These are phyloP conservation scores for Mustela lutreola DNA, from an alignment of 2,113 vertebrate genomes.

Conservation along the genomic window DNA sequence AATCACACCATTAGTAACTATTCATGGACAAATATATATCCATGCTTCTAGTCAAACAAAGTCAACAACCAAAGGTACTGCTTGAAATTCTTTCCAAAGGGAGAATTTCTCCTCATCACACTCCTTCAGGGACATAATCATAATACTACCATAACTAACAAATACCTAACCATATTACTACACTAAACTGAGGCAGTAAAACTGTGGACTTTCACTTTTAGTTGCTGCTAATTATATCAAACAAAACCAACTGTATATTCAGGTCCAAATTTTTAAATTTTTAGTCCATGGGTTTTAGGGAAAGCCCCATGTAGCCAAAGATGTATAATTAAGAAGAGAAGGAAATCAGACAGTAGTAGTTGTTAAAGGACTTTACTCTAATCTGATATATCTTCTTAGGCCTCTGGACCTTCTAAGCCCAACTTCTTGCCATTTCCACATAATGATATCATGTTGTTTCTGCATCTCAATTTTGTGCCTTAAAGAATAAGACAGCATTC, in stretches of 20 bases:
- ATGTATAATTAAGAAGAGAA: background rate
- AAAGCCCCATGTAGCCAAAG: background rate
- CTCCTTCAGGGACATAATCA: background rate
- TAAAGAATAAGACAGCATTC: background rate
- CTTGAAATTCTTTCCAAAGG: background rate
- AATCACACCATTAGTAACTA: background rate
- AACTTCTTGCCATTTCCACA: background rate
- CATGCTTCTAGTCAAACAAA: background rate
- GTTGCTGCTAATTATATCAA: background rate
- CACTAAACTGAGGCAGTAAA: background rate
- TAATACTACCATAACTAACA: background rate
- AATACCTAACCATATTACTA: background rate
- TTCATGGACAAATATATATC: background rate
- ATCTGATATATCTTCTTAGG: background rate
- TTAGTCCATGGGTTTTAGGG: background rate
- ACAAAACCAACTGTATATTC: background rate
- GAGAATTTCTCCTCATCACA: background rate
- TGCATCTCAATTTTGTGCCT: background rate
- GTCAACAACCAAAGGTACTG: background rate
- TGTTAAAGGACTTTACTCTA: background rate
- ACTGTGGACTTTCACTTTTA: background rate
- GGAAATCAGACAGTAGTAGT: background rate
- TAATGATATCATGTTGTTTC: background rate
- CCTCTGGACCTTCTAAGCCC: background rate
- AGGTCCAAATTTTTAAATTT: background rate